These are phyloP conservation scores for Hyles vespertilio DNA, from an alignment of 1,140 invertebrate species.

Conservation along the genomic window DNA sequence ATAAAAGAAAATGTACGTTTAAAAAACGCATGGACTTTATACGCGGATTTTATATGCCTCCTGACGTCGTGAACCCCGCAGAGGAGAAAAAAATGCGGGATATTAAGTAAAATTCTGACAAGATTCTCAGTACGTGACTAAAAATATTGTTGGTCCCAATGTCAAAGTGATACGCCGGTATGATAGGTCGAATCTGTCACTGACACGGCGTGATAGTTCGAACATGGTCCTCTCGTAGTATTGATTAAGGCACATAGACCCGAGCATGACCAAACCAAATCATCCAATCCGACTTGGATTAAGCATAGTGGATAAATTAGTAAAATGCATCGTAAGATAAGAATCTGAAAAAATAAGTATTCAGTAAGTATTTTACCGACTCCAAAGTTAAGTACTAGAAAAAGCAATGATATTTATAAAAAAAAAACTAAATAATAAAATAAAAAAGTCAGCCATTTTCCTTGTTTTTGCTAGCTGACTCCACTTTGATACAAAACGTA, in stretches of 20 bases:
- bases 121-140: too few species aligned
- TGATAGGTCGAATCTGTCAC: too few species aligned
- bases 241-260: too few species aligned
- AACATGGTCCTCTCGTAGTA: too few species aligned
- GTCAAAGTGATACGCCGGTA: not conserved
- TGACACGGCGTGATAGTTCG: too few species aligned
- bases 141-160: not conserved
- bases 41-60: too few species aligned
- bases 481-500: slow-evolving; percentile 72
- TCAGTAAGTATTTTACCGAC: slow-evolving; percentile 73
- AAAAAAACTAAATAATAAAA: slow-evolving; percentile 31
- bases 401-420: slow-evolving; percentile 72
- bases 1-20: slow-evolving; percentile 4
- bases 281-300: slow-evolving; percentile 27
- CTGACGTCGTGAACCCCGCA: too few species aligned
- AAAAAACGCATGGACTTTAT: too few species aligned
- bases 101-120: too few species aligned
- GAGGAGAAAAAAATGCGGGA: too few species aligned
- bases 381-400: slow-evolving; percentile 61
- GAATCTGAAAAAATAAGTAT: slow-evolving; percentile 63
- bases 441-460: slow-evolving; percentile 62
- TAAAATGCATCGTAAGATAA: slow-evolving; percentile 70
- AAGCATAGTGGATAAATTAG: slow-evolving; percentile 61
- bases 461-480: slow-evolving; percentile 63
- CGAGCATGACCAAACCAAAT: too few species aligned